Evolutionary conservation across 1,140 invertebrate genomes (phyloP).

Genomic region (Drosophila subpulchrella): DNA sequence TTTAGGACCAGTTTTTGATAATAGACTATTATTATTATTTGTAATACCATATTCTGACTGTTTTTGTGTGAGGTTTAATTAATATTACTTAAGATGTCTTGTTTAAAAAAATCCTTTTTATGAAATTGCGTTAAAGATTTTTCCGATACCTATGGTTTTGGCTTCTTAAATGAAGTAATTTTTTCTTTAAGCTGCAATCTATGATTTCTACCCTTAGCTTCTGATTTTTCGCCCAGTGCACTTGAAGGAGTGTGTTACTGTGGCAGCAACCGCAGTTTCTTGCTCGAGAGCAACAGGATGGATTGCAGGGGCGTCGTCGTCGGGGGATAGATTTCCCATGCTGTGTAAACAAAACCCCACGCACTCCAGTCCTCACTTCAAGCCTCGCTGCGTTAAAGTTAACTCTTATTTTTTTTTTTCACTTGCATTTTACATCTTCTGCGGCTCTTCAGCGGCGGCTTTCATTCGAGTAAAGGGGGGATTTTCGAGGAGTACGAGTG

Average conservation of each 20-base stretch:
- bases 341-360: slow-evolving; percentile 71
- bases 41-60: too few relatives aligned
- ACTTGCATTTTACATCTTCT: slow-evolving; percentile 56
- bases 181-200: too few relatives aligned
- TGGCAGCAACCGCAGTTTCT: slow-evolving; percentile 39
- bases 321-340: slow-evolving; percentile 12
- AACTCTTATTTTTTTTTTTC: slow-evolving; percentile 36
- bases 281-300: slow-evolving; percentile 34
- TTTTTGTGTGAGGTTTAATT: too few relatives aligned
- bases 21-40: too few relatives aligned
- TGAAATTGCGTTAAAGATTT: too few relatives aligned
- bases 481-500: not conserved
- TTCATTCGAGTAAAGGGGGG: slow-evolving; percentile 4
- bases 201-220: too few relatives aligned
- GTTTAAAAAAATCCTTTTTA: too few relatives aligned
- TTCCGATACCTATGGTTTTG: too few relatives aligned
- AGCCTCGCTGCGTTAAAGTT: slow-evolving; percentile 49
- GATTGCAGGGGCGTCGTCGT: slow-evolving; percentile 1
- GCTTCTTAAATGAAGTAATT: too few relatives aligned
- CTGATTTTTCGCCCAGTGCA: slow-evolving; percentile 14
- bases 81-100: too few relatives aligned
- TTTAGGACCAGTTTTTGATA: too few relatives aligned
- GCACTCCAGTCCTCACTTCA: slow-evolving; percentile 47
- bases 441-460: slow-evolving; percentile 51
- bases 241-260: not conserved